These are phyloP conservation scores for Horisme vitalbata DNA, from an alignment of 2,888 invertebrate genomes.

Conservation along the genomic window DNA sequence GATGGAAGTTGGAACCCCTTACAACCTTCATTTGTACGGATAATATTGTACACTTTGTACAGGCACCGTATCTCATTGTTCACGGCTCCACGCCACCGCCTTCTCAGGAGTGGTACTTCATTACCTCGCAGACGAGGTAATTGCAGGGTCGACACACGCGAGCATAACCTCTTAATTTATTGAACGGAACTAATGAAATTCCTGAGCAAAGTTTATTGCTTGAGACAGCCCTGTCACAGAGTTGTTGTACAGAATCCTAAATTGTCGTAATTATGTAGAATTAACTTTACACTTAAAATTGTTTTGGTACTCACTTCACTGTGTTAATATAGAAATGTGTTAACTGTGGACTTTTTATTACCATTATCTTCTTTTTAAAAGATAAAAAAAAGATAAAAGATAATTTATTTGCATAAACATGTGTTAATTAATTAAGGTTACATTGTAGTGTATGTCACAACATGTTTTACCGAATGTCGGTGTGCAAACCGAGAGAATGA, in stretches of 20 bases:
- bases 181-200: slow-evolving; percentile 83
- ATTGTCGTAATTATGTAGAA: neutral
- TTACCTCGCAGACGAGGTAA: slow-evolving; percentile 77
- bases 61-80: slow-evolving; percentile 23
- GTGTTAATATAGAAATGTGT: neutral
- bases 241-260: slow-evolving; percentile 4
- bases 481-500: no score
- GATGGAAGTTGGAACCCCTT: no score
- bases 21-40: no score
- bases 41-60: no score
- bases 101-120: slow-evolving; percentile 66
- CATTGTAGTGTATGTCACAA: no score
- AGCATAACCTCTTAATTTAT: slow-evolving; percentile 83
- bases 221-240: slow-evolving; percentile 62
- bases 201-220: slow-evolving; percentile 78
- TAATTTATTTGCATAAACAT: no score
- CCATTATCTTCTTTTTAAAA: no score
- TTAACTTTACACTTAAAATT: neutral
- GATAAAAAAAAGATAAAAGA: no score
- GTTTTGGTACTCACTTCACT: neutral
- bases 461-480: no score
- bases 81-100: slow-evolving; percentile 28
- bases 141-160: slow-evolving; percentile 81
- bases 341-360: no score
- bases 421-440: no score